Base-by-base conservation (phyloP, 1,140 invertebrate species). In the Nymphalis io region DNA sequence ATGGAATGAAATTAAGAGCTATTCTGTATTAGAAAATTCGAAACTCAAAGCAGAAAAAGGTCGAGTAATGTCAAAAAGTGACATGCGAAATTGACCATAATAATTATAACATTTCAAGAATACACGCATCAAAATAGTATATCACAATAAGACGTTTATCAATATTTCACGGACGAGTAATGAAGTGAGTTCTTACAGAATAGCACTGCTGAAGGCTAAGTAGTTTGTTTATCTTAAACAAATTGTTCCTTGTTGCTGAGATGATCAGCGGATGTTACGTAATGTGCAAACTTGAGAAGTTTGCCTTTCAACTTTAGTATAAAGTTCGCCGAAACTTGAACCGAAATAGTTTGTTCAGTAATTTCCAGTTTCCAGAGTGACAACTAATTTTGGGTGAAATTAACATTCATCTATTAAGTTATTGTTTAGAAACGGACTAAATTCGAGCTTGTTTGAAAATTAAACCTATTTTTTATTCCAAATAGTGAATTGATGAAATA, bases 231-330 rank as follows among this genome's bases (percentile, higher is more conserved):
- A 48, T 38, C 46, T 20, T 5, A 55, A 53, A 60, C 55, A 68
- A 63, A 21, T 61, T 70, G 65, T 68, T 70, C 71, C 46, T 65
- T 63, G 72, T 76, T 76, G 72, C 73, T 70, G 72, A 48, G 20
- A 79, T 79, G 72, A 73, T 76, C 71, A 73, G 70, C 69, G 60
- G 27, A 62, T 65, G 64, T 73, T 73, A 76, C 62, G 55, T 69
- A 64, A 60, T 69, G 21, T 66, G 27, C 40, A 58, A 74, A 76
- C 72, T 72, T 51, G n/a, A 18, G 16, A 70, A 69, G 66, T 70
- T 72, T 67, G 21, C 51, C 15, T 57, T 48, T n/a, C 39, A 42
- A 70, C 61, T 70, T 69, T 38, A 15, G 4, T 57, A 42, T 23
- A 42, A 79, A 73, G 72, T 74, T 72, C 66, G 18, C 16, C n/a